Conservation (phyloP, 1,140 invertebrate species). For the Stegodyphus mimosarum region DNA sequence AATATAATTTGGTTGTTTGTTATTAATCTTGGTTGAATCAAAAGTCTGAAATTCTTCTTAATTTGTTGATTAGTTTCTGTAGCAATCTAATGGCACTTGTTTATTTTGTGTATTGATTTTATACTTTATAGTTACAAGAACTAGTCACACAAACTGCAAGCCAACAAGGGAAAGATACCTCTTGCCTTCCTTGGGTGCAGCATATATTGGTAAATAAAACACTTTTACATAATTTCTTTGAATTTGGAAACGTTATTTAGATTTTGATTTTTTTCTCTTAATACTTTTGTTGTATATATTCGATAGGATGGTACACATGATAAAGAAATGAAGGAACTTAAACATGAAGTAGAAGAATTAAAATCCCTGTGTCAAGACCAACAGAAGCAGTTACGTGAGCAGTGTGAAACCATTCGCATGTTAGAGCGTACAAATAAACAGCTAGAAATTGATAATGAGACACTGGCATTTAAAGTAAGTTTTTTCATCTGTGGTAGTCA, state of each 20-base stretch:
- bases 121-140: constrained; percentile 44
- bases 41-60: too few species aligned
- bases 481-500: background rate
- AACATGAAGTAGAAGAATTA: constrained; percentile 33
- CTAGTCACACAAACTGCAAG: constrained; percentile 52
- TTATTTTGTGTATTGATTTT: too few species aligned
- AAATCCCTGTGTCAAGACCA: constrained; percentile 51
- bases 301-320: constrained; percentile 47
- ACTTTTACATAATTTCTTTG: background rate
- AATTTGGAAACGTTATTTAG: too few species aligned
- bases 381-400: constrained; percentile 48
- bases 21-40: too few species aligned
- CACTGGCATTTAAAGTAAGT: constrained; percentile 61
- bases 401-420: constrained; percentile 39
- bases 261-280: too few species aligned
- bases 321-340: constrained; percentile 37
- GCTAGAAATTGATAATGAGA: constrained; percentile 62
- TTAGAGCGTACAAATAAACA: constrained; percentile 61
- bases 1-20: too few species aligned
- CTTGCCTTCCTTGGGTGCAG: constrained; percentile 43
- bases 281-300: too few species aligned
- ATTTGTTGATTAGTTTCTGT: too few species aligned
- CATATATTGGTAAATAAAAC: constrained; percentile 44
- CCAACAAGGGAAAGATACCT: constrained; percentile 25
- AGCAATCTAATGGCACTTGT: too few species aligned